Base-by-base conservation (phyloP, 2,113 vertebrate genomes). In the Collichthys lucidus region DNA sequence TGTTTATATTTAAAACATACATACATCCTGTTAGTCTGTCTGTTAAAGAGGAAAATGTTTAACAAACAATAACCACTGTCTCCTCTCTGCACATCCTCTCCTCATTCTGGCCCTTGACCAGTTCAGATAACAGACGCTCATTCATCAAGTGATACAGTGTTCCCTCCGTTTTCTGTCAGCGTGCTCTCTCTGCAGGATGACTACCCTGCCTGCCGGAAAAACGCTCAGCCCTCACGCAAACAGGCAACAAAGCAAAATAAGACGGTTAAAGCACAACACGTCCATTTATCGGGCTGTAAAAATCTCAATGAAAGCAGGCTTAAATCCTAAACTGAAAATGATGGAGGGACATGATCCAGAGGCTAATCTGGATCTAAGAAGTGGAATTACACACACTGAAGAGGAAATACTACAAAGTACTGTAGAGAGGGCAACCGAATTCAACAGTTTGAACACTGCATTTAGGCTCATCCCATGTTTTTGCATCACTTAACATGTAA, bases 71-170 rank as follows among this genome's bases (percentile, higher is more conserved):
- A 78, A 67, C 52, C 49, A 74, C 67, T 20, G 11, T 78, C 80
- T 78, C 64, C 55, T 69, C 62, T 77, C 11, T 40, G 46, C n/a
- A 83, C 74, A 85, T 89, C 82, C 76, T 75, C 73, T 79, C 56
- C 42, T 87, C 65, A 60, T 57, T 16, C 64, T 77, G 79, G 67
- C 77, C 62, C 62, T 77, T 78, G 55, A 82, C 88, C 66, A 19
- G 29, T 57, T 77, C 70, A 81, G 70, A 74, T 70, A 75, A 77
- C 53, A 74, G 78, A 75, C n/a, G 40, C 67, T 78, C 68, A 75
- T 80, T 84, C 22, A 70, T 87, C 83, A 78, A 74, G 26, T 46
- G 71, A 64, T 76, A n/a, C 75, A 3, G 31, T 1, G 12, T 65
- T 65, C 49, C 42, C 71, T 61, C 40, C 8, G 2, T 49, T 69